A percentile compares a stretch with the other conserved stretches of the same genome.
Evolutionary conservation across 1,140 invertebrate species (phyloP).

Genomic region (Chymomyza costata): DNA sequence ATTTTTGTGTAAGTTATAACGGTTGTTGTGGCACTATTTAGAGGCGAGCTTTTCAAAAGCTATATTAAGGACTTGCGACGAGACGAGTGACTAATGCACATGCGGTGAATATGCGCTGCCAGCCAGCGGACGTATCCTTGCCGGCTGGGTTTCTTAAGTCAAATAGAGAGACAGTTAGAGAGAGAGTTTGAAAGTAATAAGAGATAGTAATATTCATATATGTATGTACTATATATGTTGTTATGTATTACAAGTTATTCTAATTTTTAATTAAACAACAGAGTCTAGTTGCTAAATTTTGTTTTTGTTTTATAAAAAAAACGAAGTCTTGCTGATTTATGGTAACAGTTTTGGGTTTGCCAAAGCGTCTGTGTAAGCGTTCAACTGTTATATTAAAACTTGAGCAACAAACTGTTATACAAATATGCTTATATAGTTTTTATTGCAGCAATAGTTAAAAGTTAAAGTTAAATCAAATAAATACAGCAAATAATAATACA

Average conservation of each 20-base stretch:
- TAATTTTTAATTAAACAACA: constrained; percentile 47
- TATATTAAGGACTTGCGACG: constrained; percentile 67
- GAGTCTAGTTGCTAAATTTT: constrained; percentile 52
- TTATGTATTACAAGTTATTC: constrained; percentile 43
- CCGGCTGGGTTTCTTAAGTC: constrained; percentile 61
- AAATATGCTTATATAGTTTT: no score
- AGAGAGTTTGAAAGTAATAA: constrained; percentile 36
- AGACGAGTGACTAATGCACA: constrained; percentile 67
- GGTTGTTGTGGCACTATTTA: constrained; percentile 65
- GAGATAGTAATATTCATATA: constrained; percentile 43
- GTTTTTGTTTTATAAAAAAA: constrained; percentile 32
- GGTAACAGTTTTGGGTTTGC: neutral
- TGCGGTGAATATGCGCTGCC: constrained; percentile 69
- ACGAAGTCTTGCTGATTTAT: constrained; percentile 33
- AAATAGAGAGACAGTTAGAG: constrained; percentile 42
- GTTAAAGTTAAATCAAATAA: no score
- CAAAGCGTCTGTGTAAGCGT: no score
- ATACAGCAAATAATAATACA: no score
- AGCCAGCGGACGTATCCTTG: constrained; percentile 25
- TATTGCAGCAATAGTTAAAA: no score
- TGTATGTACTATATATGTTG: constrained; percentile 50
- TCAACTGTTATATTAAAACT: no score
- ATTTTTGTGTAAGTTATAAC: constrained; percentile 40
- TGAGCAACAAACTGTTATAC: no score
- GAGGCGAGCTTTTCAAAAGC: constrained; percentile 72